phyloP scores from a whole-genome alignment of 1,140 invertebrate species.

The Pantala flavescens region DNA sequence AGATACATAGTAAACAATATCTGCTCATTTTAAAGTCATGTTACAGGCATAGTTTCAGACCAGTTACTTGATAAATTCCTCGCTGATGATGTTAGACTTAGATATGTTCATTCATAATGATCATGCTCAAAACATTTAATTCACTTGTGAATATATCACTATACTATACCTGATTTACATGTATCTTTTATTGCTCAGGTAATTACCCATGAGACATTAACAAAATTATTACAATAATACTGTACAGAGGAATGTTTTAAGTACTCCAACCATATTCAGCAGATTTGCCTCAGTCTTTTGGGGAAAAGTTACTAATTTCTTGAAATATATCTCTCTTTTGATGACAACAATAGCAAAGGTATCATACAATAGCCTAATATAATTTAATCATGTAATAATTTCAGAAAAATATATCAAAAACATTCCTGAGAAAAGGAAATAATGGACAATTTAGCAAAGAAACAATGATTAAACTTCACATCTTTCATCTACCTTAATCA shows the following conservation, averaged over 20 bases:
- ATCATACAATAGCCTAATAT: neutral
- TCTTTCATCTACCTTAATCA: neutral
- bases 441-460: neutral
- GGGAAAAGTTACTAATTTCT: neutral
- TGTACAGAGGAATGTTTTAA: neutral
- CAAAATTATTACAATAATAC: neutral
- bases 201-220: neutral
- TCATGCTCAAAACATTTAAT: neutral
- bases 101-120: neutral
- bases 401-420: neutral
- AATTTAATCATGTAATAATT: neutral
- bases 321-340: neutral
- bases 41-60: neutral
- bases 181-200: neutral
- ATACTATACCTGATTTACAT: neutral
- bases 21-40: neutral
- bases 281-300: neutral
- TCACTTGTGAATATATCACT: neutral
- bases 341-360: no score
- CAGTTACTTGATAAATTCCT: neutral
- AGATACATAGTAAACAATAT: neutral
- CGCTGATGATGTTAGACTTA: neutral
- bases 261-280: neutral
- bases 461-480: neutral
- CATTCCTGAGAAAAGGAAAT: neutral